A percentile compares a stretch with the other conserved stretches of the same genome.
Conservation (phyloP, 2,797 vertebrate species). For the Cossypha dichroa region DNA sequence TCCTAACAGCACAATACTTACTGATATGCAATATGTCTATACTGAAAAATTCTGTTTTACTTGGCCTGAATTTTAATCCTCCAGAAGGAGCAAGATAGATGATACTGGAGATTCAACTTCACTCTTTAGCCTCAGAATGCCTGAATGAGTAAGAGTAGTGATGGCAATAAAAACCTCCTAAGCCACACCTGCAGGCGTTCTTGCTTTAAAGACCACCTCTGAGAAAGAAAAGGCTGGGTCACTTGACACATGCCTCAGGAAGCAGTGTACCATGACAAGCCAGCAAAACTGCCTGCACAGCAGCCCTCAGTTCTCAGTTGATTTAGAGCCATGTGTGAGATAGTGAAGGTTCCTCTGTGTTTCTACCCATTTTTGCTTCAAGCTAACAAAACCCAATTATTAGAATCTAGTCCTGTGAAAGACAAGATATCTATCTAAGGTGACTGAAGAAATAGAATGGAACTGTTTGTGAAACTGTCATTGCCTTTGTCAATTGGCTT, state of each 20-base stretch:
- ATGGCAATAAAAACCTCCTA: not conserved
- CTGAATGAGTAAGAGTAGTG: not conserved
- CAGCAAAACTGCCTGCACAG: not conserved
- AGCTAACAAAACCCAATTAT: not conserved
- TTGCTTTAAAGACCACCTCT: not conserved
- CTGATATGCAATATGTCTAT: rapidly evolving
- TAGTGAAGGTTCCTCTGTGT: not conserved
- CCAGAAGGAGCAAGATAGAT: not conserved
- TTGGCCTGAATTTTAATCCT: not conserved
- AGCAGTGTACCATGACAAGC: not conserved
- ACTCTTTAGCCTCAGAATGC: not conserved
- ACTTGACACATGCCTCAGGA: not conserved
- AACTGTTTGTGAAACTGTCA: not conserved
- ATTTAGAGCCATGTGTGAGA: not conserved
- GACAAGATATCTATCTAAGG: not conserved
- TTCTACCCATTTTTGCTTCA: not conserved
- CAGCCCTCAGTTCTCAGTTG: not conserved
- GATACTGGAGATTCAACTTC: not conserved
- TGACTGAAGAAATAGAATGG: not conserved
- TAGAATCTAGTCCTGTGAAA: not conserved
- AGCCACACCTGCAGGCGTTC: not conserved
- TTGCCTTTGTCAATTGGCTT: not conserved
- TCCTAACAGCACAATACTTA: not conserved
- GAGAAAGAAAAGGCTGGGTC: not conserved
- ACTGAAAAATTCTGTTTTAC: not conserved